Conservation (phyloP, 2,113 vertebrate species). For the Lonchura striata region DNA sequence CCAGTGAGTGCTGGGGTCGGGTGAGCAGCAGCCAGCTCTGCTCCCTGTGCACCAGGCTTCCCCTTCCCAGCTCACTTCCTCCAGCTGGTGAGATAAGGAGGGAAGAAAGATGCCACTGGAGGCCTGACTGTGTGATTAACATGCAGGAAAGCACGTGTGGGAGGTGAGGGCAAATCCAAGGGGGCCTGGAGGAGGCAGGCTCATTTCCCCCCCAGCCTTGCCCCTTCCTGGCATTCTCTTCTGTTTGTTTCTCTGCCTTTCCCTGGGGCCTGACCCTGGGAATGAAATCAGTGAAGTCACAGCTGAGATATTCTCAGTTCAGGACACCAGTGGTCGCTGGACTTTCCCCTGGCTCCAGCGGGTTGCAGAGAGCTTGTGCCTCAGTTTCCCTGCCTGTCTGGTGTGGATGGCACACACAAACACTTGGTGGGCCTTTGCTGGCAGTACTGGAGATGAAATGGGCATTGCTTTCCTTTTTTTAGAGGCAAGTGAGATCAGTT, state of each 20-base stretch:
- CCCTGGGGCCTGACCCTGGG: neutral
- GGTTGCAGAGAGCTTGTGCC: neutral
- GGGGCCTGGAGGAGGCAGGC: neutral
- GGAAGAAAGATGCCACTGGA: neutral
- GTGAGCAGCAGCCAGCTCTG: neutral
- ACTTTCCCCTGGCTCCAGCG: neutral
- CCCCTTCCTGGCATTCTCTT: constrained; percentile 54
- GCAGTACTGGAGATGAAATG: neutral
- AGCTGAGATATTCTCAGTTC: neutral
- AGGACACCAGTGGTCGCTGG: neutral
- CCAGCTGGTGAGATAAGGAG: neutral
- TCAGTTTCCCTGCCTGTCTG: neutral
- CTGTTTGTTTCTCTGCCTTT: constrained; percentile 1
- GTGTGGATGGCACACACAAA: neutral
- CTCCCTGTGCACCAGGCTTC: neutral
- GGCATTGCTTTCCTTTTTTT: neutral
- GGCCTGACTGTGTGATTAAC: neutral
- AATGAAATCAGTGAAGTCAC: neutral
- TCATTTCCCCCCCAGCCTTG: constrained; percentile 43
- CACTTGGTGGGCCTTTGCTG: neutral
- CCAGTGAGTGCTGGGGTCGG: neutral
- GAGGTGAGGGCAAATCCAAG: constrained; percentile 24
- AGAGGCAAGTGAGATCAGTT: neutral
- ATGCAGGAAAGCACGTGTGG: neutral
- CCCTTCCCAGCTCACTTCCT: neutral